Percentiles rank a stretch among this genome's conserved stretches.
Evolutionary conservation across 1,140 invertebrate species (phyloP).

Genomic region (Neodiprion virginianus): DNA sequence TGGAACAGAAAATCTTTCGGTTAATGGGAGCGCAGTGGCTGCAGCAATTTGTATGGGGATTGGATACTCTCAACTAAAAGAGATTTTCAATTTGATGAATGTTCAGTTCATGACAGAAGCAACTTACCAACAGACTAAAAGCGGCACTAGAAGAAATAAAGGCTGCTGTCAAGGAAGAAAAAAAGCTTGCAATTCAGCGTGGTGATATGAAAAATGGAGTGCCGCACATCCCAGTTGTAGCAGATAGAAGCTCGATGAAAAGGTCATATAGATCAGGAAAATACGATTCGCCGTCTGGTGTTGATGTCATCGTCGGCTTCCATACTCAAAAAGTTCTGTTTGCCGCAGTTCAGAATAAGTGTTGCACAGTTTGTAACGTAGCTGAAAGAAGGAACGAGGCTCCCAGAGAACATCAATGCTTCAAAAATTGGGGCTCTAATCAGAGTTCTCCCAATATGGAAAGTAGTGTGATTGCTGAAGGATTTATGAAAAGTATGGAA

Average conservation of each 20-base stretch:
- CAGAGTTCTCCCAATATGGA: slow-evolving; percentile 50
- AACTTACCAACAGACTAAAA: slow-evolving; percentile 24
- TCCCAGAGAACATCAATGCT: slow-evolving; percentile 37
- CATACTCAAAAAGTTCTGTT: slow-evolving; percentile 51
- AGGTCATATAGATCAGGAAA: slow-evolving; percentile 38
- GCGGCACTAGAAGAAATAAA: slow-evolving; percentile 32
- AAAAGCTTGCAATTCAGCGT: slow-evolving; percentile 32
- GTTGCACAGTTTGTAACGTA: slow-evolving; percentile 45
- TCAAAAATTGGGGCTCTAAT: slow-evolving; percentile 44
- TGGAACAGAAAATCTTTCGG: background rate
- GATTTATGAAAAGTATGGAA: slow-evolving; percentile 47
- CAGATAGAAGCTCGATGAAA: slow-evolving; percentile 47
- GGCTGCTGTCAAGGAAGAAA: slow-evolving; percentile 39
- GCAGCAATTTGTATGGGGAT: slow-evolving; percentile 28
- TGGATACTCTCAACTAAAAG: slow-evolving; percentile 36
- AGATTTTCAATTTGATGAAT: slow-evolving; percentile 32
- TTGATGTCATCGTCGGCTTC: slow-evolving; percentile 47
- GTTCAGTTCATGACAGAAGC: slow-evolving; percentile 29
- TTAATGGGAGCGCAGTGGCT: slow-evolving; percentile 26
- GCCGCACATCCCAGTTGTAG: slow-evolving; percentile 41
- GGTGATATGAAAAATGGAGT: slow-evolving; percentile 34
- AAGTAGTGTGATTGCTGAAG: slow-evolving; percentile 48
- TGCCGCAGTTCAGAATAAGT: slow-evolving; percentile 51
- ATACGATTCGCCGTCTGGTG: slow-evolving; percentile 37
- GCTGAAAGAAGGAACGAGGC: slow-evolving; percentile 28